Conservation (phyloP, 2,113 vertebrate genomes). For the Eulacestoma nigropectus region DNA sequence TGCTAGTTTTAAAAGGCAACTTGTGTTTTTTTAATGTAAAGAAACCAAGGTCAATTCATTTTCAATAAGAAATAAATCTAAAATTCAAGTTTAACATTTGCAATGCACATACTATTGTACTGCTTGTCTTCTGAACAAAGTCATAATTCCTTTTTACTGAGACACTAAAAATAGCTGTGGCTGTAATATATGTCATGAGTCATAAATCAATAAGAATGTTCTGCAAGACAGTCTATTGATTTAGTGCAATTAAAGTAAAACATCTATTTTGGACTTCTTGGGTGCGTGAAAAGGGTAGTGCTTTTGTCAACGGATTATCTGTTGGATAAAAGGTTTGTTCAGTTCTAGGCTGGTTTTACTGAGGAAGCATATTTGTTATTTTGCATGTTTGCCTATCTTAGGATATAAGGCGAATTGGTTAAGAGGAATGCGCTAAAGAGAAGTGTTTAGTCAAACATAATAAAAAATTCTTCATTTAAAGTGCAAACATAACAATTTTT, state of each 20-base stretch:
- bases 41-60: background rate
- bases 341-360: background rate
- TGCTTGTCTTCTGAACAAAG: background rate
- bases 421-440: background rate
- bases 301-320: background rate
- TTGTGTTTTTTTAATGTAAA: background rate
- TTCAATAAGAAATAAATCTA: background rate
- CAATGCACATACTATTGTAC: background rate
- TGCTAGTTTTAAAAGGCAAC: background rate
- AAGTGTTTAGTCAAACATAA: background rate
- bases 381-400: background rate
- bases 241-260: conserved; percentile 48
- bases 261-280: conserved; percentile 25
- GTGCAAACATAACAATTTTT: background rate
- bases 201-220: conserved; percentile 58
- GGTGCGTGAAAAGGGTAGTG: background rate
- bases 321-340: background rate
- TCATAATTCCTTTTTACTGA: background rate
- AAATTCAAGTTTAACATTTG: background rate
- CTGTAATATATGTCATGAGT: conserved; percentile 27
- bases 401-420: background rate
- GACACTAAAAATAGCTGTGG: conserved; percentile 44
- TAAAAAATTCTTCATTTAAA: background rate
- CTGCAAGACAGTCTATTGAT: conserved; percentile 39
- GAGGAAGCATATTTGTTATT: background rate